Evolutionary conservation across 1,140 invertebrate genomes (phyloP).

Genomic region (Ditylenchus dipsaci): DNA sequence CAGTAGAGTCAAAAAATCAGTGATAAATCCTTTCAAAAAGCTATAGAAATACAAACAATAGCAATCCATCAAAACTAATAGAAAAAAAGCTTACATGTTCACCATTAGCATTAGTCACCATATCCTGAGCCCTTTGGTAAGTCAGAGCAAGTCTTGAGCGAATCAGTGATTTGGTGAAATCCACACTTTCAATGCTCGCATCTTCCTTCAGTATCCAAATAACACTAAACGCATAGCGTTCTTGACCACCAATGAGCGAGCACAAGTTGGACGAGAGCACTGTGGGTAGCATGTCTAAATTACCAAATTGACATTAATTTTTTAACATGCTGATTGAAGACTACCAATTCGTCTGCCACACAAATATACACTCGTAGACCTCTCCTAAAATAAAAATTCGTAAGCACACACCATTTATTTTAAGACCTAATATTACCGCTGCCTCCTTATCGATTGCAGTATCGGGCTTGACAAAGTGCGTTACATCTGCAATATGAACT

Average conservation of each 20-base stretch:
- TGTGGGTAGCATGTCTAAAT: constrained; percentile 65
- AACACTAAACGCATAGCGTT: constrained; percentile 85
- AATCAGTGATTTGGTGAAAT: constrained; percentile 89
- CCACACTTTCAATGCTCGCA: constrained; percentile 71
- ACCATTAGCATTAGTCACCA: constrained; percentile 76
- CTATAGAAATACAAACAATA: constrained; percentile 21
- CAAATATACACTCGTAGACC: constrained; percentile 41
- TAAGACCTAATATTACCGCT: constrained; percentile 9
- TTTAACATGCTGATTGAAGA: no score
- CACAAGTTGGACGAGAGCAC: constrained; percentile 85
- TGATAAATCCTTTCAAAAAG: constrained; percentile 60
- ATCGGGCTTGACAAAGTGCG: constrained; percentile 81
- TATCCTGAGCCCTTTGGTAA: constrained; percentile 55
- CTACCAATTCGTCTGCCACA: constrained; percentile 59
- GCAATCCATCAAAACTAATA: constrained; percentile 4
- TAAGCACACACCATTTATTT: no score
- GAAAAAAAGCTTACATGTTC: constrained; percentile 57
- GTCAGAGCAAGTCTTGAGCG: constrained; percentile 61
- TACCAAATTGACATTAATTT: no score
- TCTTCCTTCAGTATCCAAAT: constrained; percentile 86
- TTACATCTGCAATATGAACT: constrained; percentile 87
- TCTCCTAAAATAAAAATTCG: not conserved
- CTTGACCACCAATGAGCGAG: constrained; percentile 76
- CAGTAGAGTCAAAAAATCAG: not conserved
- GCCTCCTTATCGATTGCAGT: constrained; percentile 72